Evolutionary conservation across 2,888 invertebrate genomes (phyloP), one percentile per base, ranked within the genome.

Genomic region (Drosophila heteroneura): DNA sequence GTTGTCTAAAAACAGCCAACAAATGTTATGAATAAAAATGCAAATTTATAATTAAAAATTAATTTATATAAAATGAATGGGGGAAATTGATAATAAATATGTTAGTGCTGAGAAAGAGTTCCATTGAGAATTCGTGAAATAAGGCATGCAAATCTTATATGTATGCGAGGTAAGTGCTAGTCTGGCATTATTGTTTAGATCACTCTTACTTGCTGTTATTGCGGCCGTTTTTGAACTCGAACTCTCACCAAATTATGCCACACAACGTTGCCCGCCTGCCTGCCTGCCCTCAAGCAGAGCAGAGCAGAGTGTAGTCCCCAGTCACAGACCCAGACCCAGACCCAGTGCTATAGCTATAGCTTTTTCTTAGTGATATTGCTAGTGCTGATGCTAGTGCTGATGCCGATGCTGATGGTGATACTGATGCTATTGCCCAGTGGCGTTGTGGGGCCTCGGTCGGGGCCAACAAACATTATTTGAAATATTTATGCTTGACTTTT

Each of bases 401-500:
- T 47, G 47, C 7, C 22, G 41, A n/a, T 41, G 44, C 3, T 44
- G 47, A 26, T 47, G 16, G 0, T 47, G 47, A 47, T 47, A 22
- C 7, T 22, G 47, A 47, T 47, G 47, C 47, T 47, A 65, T 54
- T 78, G 82, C 82, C 79, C 79, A 61, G 79, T 78, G 82, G 79
- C 82, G 82, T 82, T 82, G 79, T 74, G 68, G 56, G 53, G 71
- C 71, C 62, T 62, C 65, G 71, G 52, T 37, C 89, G 85, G 89
- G 85, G 85, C 85, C 90, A 86, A 74, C 87, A 87, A 90, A 77
- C 89, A 89, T 76, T 90, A 85, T 90, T 91, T 88, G 83, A 90
- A 88, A 91, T 90, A 83, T 87, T 88, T 88, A 91, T 88, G 89
- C 90, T 90, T 88, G 88, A 91, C 87, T 88, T 87, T 91, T 91